Evolutionary conservation across 2,888 invertebrate species (phyloP), one percentile per base, ranked within the genome.

Genomic region (Unio delphinus): DNA sequence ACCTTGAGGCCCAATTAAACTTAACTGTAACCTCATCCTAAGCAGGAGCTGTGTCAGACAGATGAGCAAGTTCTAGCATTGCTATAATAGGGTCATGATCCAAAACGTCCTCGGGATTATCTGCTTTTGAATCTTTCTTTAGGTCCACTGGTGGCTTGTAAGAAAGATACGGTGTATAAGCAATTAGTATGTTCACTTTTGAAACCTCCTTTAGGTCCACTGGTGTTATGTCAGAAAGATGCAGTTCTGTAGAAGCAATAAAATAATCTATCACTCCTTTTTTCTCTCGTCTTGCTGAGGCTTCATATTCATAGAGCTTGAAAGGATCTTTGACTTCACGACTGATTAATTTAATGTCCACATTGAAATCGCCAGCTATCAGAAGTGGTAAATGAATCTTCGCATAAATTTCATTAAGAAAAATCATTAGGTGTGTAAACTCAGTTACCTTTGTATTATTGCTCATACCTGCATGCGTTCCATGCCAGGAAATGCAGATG

Each of bases 401-500:
- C 28, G 65, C 69, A 45, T 69, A 67, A 11, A 75, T n/a, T 23
- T 67, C 59, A 34, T 68, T 61, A 5, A 75, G 34, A 61, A 76
- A 76, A 57, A 73, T 73, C 69, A 76, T 64, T 5, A 64, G 61
- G 56, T 71, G 67, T 55, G 65, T 64, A 45, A 76, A 76, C 28
- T 67, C 69, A 30, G 65, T 62, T 30, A 65, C 58, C 63, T 71
- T 76, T 28, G 62, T 55, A 1, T 59, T 8, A 34, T 69, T 64
- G 64, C 63, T 55, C 26, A 71, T 57, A 55, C 59, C 45, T 15
- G 26, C 60, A 15, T 61, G 69, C 6, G 28, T 55, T 20, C 75
- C 75, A 26, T 73, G 72, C 75, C 75, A 75, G 5, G 75, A 75
- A 57, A 75, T 69, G 64, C 72, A 73, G 23, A 73, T 69, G n/a